Percentiles rank a stretch among this genome's conserved stretches.
Evolutionary conservation across 2,797 vertebrate genomes (phyloP).

Genomic region (Fratercula arctica): DNA sequence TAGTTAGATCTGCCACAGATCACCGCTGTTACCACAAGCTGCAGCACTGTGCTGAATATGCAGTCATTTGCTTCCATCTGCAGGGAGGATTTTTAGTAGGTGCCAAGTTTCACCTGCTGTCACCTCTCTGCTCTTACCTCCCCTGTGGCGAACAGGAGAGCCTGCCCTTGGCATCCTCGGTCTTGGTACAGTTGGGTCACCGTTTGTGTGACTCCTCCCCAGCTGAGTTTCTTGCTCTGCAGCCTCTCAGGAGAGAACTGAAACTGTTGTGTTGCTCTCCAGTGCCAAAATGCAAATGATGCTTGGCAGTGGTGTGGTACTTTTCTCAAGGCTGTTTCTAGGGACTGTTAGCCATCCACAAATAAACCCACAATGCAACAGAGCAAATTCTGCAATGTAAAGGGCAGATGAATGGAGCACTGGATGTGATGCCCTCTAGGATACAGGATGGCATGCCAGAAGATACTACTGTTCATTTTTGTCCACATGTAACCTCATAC

Average conservation of each 20-base stretch:
- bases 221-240: conserved; percentile 8
- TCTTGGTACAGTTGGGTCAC: background rate
- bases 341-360: background rate
- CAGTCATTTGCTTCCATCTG: background rate
- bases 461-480: background rate
- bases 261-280: background rate
- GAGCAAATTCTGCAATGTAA: background rate
- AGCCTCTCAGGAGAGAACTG: background rate
- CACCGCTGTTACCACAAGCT: background rate
- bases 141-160: background rate
- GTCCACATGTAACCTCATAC: background rate
- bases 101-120: background rate
- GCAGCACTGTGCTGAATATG: background rate
- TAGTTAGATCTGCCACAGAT: background rate
- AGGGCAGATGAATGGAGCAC: background rate
- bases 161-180: background rate
- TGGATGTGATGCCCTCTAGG: background rate
- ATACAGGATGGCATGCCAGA: background rate
- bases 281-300: conserved; percentile 52
- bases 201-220: background rate
- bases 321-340: conserved; percentile 8
- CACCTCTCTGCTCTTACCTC: background rate
- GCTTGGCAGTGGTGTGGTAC: background rate
- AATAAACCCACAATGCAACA: background rate
- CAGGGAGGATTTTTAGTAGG: background rate